Evolutionary conservation across 2,113 vertebrate genomes (phyloP).

Genomic region (Hippocampus barbouri): DNA sequence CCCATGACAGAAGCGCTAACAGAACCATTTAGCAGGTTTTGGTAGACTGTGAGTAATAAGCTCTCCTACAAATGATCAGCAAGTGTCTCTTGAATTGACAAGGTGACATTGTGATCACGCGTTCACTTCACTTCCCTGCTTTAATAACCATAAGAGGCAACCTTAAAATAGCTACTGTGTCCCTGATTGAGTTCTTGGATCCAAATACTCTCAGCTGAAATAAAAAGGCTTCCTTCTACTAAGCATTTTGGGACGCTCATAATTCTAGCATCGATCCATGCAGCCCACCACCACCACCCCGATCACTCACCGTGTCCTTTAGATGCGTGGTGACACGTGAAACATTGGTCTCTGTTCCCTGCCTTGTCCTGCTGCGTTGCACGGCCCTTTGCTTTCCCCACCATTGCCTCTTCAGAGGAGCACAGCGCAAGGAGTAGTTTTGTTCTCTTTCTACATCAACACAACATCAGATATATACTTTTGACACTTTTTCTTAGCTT

Average conservation of each 20-base stretch:
- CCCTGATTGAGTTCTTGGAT: background rate
- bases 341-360: constrained; percentile 60
- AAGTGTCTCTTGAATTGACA: constrained; percentile 13
- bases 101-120: constrained; percentile 33
- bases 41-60: constrained; percentile 50
- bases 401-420: constrained; percentile 58
- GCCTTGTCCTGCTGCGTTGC: constrained; percentile 34
- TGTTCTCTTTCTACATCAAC: constrained; percentile 15
- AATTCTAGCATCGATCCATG: background rate
- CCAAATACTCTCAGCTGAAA: background rate
- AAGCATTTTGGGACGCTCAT: constrained; percentile 27
- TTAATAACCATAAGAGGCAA: background rate
- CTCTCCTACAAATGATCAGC: constrained; percentile 33
- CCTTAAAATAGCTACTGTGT: background rate
- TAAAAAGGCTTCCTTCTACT: background rate
- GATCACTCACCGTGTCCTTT: constrained; percentile 62
- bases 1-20: constrained; percentile 19
- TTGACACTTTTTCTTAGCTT: background rate
- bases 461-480: constrained; percentile 11
- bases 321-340: constrained; percentile 49
- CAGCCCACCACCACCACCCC: background rate
- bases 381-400: constrained; percentile 39
- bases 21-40: constrained; percentile 35
- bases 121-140: constrained; percentile 23
- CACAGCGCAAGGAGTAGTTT: constrained; percentile 23